Evolutionary conservation across 2,797 vertebrate species (phyloP).

Genomic region (Emydoidea blandingii): DNA sequence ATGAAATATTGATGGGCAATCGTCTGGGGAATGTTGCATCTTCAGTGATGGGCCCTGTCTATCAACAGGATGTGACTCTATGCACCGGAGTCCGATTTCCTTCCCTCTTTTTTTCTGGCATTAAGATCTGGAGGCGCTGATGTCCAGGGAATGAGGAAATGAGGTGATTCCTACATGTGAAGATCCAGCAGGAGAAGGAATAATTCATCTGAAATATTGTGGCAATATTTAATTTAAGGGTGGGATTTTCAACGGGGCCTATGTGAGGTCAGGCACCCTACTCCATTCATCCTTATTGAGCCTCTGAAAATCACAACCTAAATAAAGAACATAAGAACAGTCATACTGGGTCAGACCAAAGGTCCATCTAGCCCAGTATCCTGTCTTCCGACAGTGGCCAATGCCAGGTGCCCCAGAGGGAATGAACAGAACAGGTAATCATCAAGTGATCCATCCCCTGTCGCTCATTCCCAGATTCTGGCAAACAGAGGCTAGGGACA

Average conservation of each 20-base stretch:
- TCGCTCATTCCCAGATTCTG: too few species aligned
- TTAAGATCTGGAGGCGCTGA: neutral
- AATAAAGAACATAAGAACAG: too few species aligned
- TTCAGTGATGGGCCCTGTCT: neutral
- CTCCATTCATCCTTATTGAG: neutral
- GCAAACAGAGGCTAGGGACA: too few species aligned
- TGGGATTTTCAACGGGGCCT: neutral
- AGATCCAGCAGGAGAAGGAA: neutral
- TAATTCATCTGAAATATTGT: neutral
- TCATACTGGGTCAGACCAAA: too few species aligned
- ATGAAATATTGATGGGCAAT: neutral
- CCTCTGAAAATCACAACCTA: neutral
- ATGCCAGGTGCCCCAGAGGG: too few species aligned
- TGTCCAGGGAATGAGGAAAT: neutral
- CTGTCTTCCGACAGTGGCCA: too few species aligned
- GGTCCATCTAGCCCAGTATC: too few species aligned
- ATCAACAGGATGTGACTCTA: neutral
- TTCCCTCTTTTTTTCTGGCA: fast-evolving
- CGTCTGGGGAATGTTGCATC: neutral
- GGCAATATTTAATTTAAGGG: neutral
- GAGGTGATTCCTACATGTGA: neutral
- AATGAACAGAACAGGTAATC: too few species aligned
- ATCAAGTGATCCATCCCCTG: too few species aligned
- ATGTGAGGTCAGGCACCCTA: neutral
- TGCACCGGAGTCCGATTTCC: neutral